Evolutionary conservation across 1,140 invertebrate genomes (phyloP).

Genomic region (Drosophila micromelanica): DNA sequence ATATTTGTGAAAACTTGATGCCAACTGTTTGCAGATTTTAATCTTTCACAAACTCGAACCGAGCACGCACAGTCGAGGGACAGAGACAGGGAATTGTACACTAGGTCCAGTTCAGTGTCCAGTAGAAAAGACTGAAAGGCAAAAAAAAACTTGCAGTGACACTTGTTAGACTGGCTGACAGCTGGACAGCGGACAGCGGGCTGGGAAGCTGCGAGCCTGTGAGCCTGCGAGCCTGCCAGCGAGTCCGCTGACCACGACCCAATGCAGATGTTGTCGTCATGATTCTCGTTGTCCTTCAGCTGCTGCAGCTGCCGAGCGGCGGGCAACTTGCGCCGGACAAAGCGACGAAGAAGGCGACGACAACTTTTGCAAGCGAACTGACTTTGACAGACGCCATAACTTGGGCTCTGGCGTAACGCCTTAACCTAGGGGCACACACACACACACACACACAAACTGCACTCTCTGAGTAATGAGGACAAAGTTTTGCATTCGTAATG

Average conservation of each 20-base stretch:
- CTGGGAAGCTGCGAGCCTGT: slow-evolving; percentile 36
- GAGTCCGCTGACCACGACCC: slow-evolving; percentile 45
- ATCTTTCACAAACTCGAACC: slow-evolving; percentile 75
- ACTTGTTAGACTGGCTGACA: slow-evolving; percentile 81
- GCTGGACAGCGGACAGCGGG: slow-evolving; percentile 57
- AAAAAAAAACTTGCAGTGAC: slow-evolving; percentile 72
- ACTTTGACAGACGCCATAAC: slow-evolving; percentile 83
- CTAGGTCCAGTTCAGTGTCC: slow-evolving; percentile 54
- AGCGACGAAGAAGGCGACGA: slow-evolving; percentile 44
- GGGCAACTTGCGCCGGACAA: slow-evolving; percentile 49
- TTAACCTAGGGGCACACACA: slow-evolving; percentile 72
- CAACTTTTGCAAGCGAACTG: slow-evolving; percentile 72
- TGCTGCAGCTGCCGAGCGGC: slow-evolving; percentile 62
- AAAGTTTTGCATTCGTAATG: slow-evolving; percentile 81
- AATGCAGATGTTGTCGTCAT: slow-evolving; percentile 75
- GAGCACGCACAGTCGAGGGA: slow-evolving; percentile 35
- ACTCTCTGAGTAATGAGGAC: slow-evolving; percentile 71
- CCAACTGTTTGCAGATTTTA: slow-evolving; percentile 83
- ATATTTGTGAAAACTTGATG: slow-evolving; percentile 80
- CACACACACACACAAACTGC: slow-evolving; percentile 7
- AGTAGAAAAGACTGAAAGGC: slow-evolving; percentile 20
- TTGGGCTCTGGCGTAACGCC: slow-evolving; percentile 73
- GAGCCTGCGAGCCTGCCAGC: slow-evolving; percentile 3
- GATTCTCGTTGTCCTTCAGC: slow-evolving; percentile 72
- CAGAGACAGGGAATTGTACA: slow-evolving; percentile 18